These are phyloP conservation scores for Nipponia nippon DNA, from an alignment of 2,113 vertebrate genomes.

Conservation along the genomic window DNA sequence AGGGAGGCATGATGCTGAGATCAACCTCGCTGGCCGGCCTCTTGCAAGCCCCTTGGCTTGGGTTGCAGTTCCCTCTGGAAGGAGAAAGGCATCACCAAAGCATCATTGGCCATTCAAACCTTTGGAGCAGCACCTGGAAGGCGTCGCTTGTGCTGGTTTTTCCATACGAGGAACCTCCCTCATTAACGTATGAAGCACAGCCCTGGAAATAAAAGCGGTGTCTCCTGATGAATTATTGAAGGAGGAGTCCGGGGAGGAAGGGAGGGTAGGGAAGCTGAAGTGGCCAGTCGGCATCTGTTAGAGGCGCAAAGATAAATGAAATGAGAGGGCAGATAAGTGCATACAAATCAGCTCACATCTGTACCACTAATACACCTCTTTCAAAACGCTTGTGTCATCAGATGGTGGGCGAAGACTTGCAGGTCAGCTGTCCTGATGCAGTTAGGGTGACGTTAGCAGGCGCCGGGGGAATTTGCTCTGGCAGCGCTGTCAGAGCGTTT, in stretches of 20 bases:
- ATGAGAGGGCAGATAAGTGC: not conserved
- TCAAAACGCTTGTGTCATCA: not conserved
- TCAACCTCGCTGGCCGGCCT: not conserved
- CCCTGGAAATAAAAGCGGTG: not conserved
- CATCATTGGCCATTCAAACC: fast-evolving
- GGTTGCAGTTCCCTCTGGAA: not conserved
- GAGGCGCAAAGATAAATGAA: conserved; percentile 1
- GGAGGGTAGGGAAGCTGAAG: not conserved
- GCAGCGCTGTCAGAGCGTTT: not conserved
- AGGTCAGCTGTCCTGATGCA: not conserved
- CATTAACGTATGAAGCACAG: not conserved
- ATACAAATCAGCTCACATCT: not conserved
- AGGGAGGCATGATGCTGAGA: not conserved
- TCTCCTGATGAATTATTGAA: conserved; percentile 33
- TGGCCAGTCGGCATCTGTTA: conserved; percentile 43
- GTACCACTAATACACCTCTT: not conserved
- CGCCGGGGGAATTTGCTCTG: not conserved
- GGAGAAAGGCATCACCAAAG: not conserved
- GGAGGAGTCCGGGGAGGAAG: not conserved
- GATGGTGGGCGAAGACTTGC: not conserved
- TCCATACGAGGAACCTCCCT: not conserved
- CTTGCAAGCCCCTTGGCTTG: not conserved
- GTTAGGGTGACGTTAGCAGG: fast-evolving
- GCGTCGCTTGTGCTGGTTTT: fast-evolving
- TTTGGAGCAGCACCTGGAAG: not conserved